Percentiles rank a stretch among this genome's conserved stretches.
Conservation (phyloP, 1,140 invertebrate species). For the Brachionus asplanchnoidis region DNA sequence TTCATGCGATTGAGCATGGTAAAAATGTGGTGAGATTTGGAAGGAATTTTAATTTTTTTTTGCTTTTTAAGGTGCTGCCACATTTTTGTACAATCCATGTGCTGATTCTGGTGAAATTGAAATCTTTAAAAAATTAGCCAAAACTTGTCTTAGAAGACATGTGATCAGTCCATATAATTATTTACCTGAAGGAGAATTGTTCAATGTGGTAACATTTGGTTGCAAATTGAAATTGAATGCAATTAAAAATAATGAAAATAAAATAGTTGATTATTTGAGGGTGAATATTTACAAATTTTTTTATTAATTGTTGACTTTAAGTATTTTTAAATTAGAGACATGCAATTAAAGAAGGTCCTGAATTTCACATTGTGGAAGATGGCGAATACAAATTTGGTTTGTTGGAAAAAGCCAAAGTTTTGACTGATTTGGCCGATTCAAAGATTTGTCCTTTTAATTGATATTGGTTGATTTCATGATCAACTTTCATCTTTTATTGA, state of each 20-base stretch:
- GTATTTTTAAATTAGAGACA: background rate
- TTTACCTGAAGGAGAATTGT: slow-evolving; percentile 53
- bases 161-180: slow-evolving; percentile 71
- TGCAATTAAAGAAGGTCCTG: slow-evolving; percentile 37
- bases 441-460: slow-evolving; percentile 21
- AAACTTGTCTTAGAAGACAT: slow-evolving; percentile 69
- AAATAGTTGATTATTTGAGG: slow-evolving; percentile 24
- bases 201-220: slow-evolving; percentile 34
- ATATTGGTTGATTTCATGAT: too few relatives aligned
- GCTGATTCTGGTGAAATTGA: slow-evolving; percentile 65
- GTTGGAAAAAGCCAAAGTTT: slow-evolving; percentile 12
- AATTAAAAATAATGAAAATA: background rate
- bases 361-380: slow-evolving; percentile 30
- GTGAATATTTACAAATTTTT: background rate
- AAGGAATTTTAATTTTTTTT: background rate
- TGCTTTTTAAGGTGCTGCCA: slow-evolving; percentile 63
- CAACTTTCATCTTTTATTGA: background rate
- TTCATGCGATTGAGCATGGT: slow-evolving; percentile 38
- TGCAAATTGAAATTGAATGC: slow-evolving; percentile 3
- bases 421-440: slow-evolving; percentile 18
- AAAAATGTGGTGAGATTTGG: background rate
- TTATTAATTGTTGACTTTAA: background rate
- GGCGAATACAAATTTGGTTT: slow-evolving; percentile 30
- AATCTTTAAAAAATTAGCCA: slow-evolving; percentile 64
- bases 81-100: slow-evolving; percentile 82